Evolutionary conservation across 1,140 invertebrate species (phyloP).

Genomic region (Riptortus pedestris): DNA sequence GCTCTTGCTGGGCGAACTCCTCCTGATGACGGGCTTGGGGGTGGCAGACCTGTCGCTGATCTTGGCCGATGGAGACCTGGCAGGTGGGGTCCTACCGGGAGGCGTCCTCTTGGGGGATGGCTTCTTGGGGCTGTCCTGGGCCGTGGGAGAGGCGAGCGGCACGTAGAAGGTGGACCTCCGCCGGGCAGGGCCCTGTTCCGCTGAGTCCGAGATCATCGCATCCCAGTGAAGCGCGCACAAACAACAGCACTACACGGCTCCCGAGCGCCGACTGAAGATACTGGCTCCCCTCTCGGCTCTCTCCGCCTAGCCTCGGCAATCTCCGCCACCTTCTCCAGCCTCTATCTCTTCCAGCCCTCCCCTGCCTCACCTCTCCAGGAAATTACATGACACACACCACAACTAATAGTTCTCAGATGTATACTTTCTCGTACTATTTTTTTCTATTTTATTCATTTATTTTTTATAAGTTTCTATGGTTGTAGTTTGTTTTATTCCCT

Average conservation of each 20-base stretch:
- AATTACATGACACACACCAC: background rate
- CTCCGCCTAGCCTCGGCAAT: background rate
- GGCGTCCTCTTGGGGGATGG: constrained; percentile 31
- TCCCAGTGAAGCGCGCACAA: background rate
- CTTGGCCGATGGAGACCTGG: constrained; percentile 33
- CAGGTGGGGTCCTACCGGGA: background rate
- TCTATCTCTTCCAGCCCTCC: background rate
- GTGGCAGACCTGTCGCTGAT: constrained; percentile 15
- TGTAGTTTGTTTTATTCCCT: too few relatives aligned
- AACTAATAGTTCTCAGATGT: too few relatives aligned
- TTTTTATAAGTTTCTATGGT: too few relatives aligned
- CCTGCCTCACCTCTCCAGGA: background rate
- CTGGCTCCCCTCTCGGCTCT: background rate
- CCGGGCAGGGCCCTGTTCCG: constrained; percentile 29
- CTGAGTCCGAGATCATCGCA: background rate
- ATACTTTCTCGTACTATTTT: too few relatives aligned
- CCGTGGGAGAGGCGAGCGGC: constrained; percentile 36
- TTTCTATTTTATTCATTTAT: too few relatives aligned
- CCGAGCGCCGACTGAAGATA: background rate
- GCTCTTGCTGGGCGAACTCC: constrained; percentile 23
- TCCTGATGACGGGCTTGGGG: constrained; percentile 1
- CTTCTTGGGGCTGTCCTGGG: constrained; percentile 3
- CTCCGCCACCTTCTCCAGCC: constrained; percentile 1
- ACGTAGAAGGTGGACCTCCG: constrained; percentile 44
- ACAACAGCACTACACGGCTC: background rate